Conservation (phyloP, 2,797 vertebrate species). For the Acridotheres tristis region DNA sequence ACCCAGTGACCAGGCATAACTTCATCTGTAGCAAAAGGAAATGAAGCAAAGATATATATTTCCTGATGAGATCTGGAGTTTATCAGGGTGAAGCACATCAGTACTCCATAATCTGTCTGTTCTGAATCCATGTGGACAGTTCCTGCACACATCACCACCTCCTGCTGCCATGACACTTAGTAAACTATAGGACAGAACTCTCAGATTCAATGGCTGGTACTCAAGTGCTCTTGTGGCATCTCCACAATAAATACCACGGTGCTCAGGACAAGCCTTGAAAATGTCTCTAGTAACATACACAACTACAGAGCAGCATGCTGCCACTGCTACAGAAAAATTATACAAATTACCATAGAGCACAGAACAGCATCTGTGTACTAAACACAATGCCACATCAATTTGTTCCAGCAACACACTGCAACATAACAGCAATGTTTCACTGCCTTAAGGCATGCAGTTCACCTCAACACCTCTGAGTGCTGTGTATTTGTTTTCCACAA, state of each 20-base stretch:
- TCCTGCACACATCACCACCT: not conserved
- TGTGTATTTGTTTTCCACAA: not conserved
- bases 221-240: not conserved
- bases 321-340: not conserved
- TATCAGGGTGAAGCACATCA: not conserved
- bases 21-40: not conserved
- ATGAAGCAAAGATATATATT: not conserved
- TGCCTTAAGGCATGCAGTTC: not conserved
- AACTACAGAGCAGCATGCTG: not conserved
- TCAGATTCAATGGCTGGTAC: not conserved
- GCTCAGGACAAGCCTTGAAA: not conserved
- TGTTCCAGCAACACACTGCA: not conserved
- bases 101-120: not conserved
- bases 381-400: not conserved
- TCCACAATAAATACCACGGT: not conserved
- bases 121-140: not conserved
- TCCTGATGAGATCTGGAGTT: not conserved
- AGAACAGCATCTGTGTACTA: not conserved
- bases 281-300: rapidly evolving
- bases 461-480: not conserved
- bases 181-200: not conserved
- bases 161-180: not conserved
- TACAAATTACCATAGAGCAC: not conserved
- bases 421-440: not conserved
- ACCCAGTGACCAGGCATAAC: not conserved